Evolutionary conservation across 2,113 vertebrate species (phyloP), one percentile per base, ranked within the genome.

Genomic region (Hippocampus barbouri): DNA sequence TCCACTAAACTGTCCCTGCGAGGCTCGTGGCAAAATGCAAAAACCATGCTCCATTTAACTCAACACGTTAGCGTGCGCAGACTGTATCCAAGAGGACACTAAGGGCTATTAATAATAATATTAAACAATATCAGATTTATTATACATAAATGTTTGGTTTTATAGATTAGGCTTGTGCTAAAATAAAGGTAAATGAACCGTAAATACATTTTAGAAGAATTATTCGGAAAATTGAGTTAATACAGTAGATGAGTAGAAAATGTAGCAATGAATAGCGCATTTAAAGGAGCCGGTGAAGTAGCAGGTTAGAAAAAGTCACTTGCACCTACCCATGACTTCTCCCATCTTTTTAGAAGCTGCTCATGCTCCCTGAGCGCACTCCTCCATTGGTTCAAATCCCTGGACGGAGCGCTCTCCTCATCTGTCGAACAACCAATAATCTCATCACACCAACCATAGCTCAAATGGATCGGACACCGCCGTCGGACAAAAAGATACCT

Each of bases 341-440:
- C 93, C 97, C 97, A 99, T 86, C 79, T 92, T 71, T 93, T 92
- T 86, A 98, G 93, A 84, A 95, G 88, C 59, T 83, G 92, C 66
- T 93, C 89, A 0, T 99, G 95, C 34, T 97, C 93, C 16, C 75
- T 88, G 15, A 93, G 86, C 3, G 94, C 90, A 25, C 81, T 86
- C 82, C 86, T 95, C 97, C 97, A 99, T 45, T 87, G 87, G 14
- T 86, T 83, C 21, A 96, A 88, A 79, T 95, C 94, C 79, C 88
- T 87, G 80, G 86, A 89, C 88, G 94, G 92, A 70, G 75, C 75
- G 66, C 76, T 88, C 63, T 83, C 82, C 4, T 78, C 89, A 73
- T 90, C 97, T 98, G 90, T 70, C 82, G 83, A 91, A 84, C 40
- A 86, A 79, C 63, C 45, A 54, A 54, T 27, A 54, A 66, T 23